phyloP scores from a whole-genome alignment of 1,140 invertebrate genomes.

The Eupristina koningsbergeri region DNA sequence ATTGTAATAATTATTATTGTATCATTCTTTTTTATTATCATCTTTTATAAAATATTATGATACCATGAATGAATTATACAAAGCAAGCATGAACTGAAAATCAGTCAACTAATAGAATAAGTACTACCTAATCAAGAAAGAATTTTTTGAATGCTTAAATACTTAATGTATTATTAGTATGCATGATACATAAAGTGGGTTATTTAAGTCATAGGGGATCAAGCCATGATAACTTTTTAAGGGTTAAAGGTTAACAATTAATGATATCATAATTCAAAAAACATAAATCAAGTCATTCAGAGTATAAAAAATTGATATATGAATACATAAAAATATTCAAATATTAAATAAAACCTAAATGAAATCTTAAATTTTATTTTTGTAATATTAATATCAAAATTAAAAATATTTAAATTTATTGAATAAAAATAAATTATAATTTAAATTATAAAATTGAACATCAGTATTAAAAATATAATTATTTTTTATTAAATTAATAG shows the following conservation, averaged over 20 bases:
- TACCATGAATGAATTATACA: conserved; percentile 22
- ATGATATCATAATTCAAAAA: neutral
- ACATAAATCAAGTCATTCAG: neutral
- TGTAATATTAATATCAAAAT: neutral
- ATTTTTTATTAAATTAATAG: neutral
- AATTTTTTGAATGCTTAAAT: conserved; percentile 23
- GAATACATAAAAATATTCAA: neutral
- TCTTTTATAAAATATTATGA: neutral
- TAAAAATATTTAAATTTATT: neutral
- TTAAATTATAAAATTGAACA: neutral
- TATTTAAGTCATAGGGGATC: conserved; percentile 8
- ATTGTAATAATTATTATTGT: conserved; percentile 53
- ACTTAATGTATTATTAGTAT: conserved; percentile 12
- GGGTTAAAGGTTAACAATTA: neutral
- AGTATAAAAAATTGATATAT: neutral
- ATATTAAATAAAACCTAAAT: no score
- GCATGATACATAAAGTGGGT: conserved; percentile 33
- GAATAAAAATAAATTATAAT: neutral
- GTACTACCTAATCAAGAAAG: conserved; percentile 15
- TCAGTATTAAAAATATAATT: neutral
- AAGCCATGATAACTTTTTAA: neutral
- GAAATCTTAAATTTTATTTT: neutral
- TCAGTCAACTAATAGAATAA: conserved; percentile 24
- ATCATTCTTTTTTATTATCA: conserved; percentile 40
- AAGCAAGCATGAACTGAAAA: conserved; percentile 34